Evolutionary conservation across 1,140 invertebrate genomes (phyloP), one percentile per base, ranked within the genome.

Genomic region (Lucilia cuprina): DNA sequence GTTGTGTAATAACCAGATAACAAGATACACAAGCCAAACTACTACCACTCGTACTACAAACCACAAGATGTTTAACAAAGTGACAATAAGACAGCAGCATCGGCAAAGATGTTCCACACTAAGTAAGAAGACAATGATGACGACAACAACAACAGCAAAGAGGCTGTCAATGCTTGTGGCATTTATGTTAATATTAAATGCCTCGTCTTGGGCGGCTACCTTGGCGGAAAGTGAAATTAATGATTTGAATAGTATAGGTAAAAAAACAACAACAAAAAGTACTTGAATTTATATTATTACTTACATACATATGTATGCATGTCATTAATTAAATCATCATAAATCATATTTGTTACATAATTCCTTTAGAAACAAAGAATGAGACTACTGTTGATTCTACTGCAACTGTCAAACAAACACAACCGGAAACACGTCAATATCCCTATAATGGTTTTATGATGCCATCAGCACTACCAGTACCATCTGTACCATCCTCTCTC

Each of bases 1-100:
- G 77, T 80, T 80, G 77, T 80, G 77, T 80, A 80, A 80, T 80
- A 80, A 80, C 77, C 77, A 80, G 77, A 80, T 80, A 80, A 80
- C 77, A 47, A 49, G 77, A 80, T 49, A 80, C 77, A 80, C 77
- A 80, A 80, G 35, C 13, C 75, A n/a, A 80, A 80, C n/a, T 41
- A 41, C 75, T 47, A 78, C 17, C 75, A 30, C n/a, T 41, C 75
- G 17, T 41, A 78, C 17, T 41, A 78, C 34, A 78, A 75, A 30
- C 65, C 41, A 80, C 30, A 35, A 41, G 35, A 80, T 80, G 74
- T 49, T 49, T 21, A 80, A 80, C 41, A 80, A 7, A 19, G 21
- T 80, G 77, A 35, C 77, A 70, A 70, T 41, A 80, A 49, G 77
- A 80, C 77, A 50, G 34, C 77, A 47, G 19, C 77, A 80, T 49